These are phyloP conservation scores for Macrotis lagotis DNA, from an alignment of 2,113 vertebrate species.

Conservation along the genomic window DNA sequence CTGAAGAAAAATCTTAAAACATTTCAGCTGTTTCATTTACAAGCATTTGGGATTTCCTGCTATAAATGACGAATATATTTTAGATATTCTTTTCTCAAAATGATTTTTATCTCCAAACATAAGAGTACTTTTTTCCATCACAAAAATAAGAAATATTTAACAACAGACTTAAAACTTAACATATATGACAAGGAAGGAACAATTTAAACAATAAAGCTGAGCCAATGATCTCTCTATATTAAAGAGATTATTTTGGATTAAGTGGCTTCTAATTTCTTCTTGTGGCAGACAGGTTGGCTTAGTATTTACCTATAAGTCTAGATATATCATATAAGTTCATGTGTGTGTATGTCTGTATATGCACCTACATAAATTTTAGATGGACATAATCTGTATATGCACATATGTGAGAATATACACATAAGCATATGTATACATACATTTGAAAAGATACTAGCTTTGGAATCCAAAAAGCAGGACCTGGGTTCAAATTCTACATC, in stretches of 20 bases:
- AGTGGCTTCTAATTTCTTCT: not conserved
- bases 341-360: not conserved
- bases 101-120: not conserved
- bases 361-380: not conserved
- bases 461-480: not conserved
- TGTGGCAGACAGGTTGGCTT: not conserved
- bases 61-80: slow-evolving; percentile 8
- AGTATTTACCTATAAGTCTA: too few relatives aligned
- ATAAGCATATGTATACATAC: not conserved
- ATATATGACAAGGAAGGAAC: not conserved
- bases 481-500: not conserved
- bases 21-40: slow-evolving; percentile 5
- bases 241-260: not conserved
- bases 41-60: slow-evolving; percentile 7
- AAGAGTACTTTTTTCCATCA: not conserved
- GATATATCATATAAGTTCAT: too few relatives aligned
- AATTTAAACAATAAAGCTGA: slow-evolving; percentile 27
- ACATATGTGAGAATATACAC: not conserved
- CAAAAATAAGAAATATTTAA: not conserved
- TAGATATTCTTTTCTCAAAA: not conserved
- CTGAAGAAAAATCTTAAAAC: slow-evolving; percentile 20
- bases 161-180: slow-evolving; percentile 5
- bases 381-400: not conserved
- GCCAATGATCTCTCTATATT: not conserved
- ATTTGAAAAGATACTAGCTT: not conserved